Conservation (phyloP, 1,140 invertebrate genomes). For the Drosophila pseudoananassae region DNA sequence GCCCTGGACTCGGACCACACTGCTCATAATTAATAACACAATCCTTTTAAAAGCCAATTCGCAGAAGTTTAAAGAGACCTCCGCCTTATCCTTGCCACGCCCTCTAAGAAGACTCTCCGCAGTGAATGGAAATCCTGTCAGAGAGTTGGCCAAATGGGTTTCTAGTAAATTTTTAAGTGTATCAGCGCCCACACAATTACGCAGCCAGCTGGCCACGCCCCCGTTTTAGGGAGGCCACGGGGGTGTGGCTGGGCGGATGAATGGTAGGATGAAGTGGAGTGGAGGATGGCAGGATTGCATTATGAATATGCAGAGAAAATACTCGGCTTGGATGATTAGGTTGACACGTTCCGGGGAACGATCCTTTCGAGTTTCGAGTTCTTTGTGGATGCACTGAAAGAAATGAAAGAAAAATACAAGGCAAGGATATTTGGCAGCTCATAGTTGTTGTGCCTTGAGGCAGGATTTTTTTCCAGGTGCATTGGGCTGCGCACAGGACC, state of each 20-base stretch:
- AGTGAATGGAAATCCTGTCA: slow-evolving; percentile 12
- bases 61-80: slow-evolving; percentile 18
- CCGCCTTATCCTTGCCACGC: slow-evolving; percentile 12
- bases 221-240: neutral
- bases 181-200: slow-evolving; percentile 74
- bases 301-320: slow-evolving; percentile 54
- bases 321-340: slow-evolving; percentile 58
- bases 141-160: slow-evolving; percentile 16
- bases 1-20: no score
- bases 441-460: no score
- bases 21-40: neutral
- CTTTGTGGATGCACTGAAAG: slow-evolving; percentile 8
- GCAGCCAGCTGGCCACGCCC: slow-evolving; percentile 49
- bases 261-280: neutral
- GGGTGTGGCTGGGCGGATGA: slow-evolving; percentile 1
- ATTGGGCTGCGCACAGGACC: neutral
- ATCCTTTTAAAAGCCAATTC: slow-evolving; percentile 21
- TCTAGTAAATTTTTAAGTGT: slow-evolving; percentile 46
- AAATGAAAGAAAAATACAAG: neutral
- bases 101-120: neutral
- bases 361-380: neutral
- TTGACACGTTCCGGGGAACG: slow-evolving; percentile 65
- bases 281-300: slow-evolving; percentile 24
- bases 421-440: neutral
- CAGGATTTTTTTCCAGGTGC: neutral